Base-by-base conservation (phyloP, 2,888 invertebrate species). In the Drosophila prostipennis region DNA sequence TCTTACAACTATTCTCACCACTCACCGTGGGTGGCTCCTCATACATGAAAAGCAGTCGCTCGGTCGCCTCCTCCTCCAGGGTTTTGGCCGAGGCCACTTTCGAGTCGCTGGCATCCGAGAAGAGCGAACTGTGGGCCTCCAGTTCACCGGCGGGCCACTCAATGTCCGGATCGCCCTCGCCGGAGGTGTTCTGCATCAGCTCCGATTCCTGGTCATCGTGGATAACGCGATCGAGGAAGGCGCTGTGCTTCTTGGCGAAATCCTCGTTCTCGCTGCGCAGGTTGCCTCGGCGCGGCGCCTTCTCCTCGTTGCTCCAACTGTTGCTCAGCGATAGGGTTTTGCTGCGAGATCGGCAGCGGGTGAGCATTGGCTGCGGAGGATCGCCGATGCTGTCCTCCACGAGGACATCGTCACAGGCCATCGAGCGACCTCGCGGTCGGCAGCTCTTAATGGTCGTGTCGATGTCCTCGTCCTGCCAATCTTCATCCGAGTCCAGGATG, bases 231-330 rank as follows among this genome's bases (percentile, higher is more conserved):
- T 93, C 93, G 11, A 94, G 89, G 80, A 94, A 95, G 76, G 93
- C 93, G 76, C 93, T 93, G 55, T 94, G 94, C 87, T 94, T 94
- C 74, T 93, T 93, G 0, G 93, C 93, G 92, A 94, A 94, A 49
- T 95, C 94, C 10, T 94, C 93, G 80, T 94, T 94, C 84, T 94
- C 94, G 7, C 94, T 94, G 58, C 94, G 92, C 93, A 94, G 94
- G 61, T 94, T 94, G 53, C 94, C 87, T 13, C 92, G 87, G 42
- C 84, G 90, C 3, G 78, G 67, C 2, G 63, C 55, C 1, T 51
- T 69, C 11, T 83, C 87, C 19, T 86, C 86, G 19, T 61, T 70
- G 59, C 69, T 58, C 37, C 54, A 67, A 13, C 67, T 60, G 14
- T 64, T 48, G 29, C 68, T 76, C 8, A 72, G 7, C 6, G 81